Evolutionary conservation across 2,888 invertebrate species (phyloP), one percentile per base, ranked within the genome.

Genomic region (Ennomos erosarius): DNA sequence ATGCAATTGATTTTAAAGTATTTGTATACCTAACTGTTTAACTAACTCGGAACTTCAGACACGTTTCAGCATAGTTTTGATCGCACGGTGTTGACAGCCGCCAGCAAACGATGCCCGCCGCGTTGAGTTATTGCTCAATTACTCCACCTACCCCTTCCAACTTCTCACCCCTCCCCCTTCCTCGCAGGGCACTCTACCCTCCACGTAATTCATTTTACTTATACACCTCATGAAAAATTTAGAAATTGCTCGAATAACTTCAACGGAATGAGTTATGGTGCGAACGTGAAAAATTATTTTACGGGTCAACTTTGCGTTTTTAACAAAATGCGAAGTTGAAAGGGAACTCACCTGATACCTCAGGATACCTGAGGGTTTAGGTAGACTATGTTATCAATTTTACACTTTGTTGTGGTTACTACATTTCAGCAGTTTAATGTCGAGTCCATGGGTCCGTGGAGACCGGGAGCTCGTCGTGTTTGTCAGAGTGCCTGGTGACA

Each of bases 41-140:
- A 16, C 16, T 16, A 26, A 26, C 26, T 26, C 26, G 26, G 26
- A 26, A 26, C 3, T 26, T 26, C 10, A 16, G 9, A 12, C 37
- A 47, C 13, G 16, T 37, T 13, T 56, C 44, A 11, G 26, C 12
- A 47, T 36, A 47, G 47, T 45, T 44, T 36, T 40, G 16, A 43
- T 11, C 46, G 62, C 55, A 46, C 46, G 16, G 48, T 56, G 65
- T 59, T 62, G 65, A 62, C 62, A 48, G 58, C 50, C 34, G 13
- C 48, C 43, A 26, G 46, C 53, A 48, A 53, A 55, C 60, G 60
- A 64, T 62, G 49, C 49, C 60, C 63, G 48, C 52, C 60, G 51
- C 45, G 52, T 47, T 66, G 68, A 68, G 59, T 68, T 68, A 68
- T 68, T 58, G 68, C 68, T 66, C 68, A 66, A 68, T 68, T 66